Evolutionary conservation across 2,888 invertebrate species (phyloP).

Genomic region (Drosophila pseudotakahashii): DNA sequence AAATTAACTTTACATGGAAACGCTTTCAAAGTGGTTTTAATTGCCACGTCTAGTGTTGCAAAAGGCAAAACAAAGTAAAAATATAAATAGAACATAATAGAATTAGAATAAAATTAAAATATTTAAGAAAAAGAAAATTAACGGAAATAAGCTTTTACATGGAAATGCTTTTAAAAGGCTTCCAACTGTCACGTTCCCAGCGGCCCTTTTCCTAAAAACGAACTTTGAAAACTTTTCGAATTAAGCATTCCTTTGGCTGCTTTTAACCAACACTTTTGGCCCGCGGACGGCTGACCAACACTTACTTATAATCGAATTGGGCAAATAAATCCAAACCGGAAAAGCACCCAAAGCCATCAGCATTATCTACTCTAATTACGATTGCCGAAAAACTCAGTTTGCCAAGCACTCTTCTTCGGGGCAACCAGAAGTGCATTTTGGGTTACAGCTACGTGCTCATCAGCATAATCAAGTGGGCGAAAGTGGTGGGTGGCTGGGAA

Average conservation of each 20-base stretch:
- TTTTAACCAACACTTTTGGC: constrained; percentile 22
- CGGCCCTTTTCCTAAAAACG: background rate
- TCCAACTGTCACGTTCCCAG: too few relatives aligned
- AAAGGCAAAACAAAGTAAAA: too few relatives aligned
- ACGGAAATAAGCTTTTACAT: background rate
- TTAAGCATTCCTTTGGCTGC: constrained; percentile 7
- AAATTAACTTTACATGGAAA: too few relatives aligned
- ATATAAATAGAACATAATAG: too few relatives aligned
- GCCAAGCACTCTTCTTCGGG: constrained; percentile 62
- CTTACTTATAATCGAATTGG: constrained; percentile 40
- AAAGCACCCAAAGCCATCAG: constrained; percentile 36
- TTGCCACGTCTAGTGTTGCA: too few relatives aligned
- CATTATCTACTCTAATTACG: constrained; percentile 51
- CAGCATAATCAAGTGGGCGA: constrained; percentile 63
- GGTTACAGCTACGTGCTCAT: constrained; percentile 71
- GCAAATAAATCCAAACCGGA: constrained; percentile 42
- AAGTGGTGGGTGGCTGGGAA: constrained; percentile 4
- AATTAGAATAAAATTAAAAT: too few relatives aligned
- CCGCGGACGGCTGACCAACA: constrained; percentile 32
- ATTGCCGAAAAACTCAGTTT: constrained; percentile 58
- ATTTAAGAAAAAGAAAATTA: too few relatives aligned
- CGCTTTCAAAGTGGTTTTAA: too few relatives aligned
- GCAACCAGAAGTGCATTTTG: constrained; percentile 65
- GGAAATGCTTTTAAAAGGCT: background rate
- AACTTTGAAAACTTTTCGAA: constrained; percentile 25